These are phyloP conservation scores for Aleiodes leptofemur DNA, from an alignment of 2,888 invertebrate species.

Conservation along the genomic window DNA sequence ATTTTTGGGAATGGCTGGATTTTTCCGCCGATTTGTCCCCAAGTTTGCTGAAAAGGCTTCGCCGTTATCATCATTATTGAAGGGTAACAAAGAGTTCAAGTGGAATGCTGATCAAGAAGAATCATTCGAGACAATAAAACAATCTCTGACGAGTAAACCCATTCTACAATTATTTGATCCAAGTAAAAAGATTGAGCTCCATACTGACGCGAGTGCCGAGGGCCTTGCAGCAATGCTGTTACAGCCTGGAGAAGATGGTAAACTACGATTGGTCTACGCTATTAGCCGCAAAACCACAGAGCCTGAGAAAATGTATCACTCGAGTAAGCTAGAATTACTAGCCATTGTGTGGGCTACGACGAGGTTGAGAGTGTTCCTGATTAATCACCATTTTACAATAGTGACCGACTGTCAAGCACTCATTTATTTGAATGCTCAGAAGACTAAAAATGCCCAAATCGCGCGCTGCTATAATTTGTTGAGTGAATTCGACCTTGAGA, in stretches of 20 bases:
- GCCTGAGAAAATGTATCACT: constrained; percentile 53
- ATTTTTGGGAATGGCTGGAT: constrained; percentile 54
- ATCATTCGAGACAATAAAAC: no score
- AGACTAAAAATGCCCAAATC: no score
- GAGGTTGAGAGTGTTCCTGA: constrained; percentile 47
- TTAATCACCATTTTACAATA: constrained; percentile 53
- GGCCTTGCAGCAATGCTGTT: constrained; percentile 53
- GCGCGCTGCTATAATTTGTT: no score
- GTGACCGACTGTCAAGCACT: constrained; percentile 60
- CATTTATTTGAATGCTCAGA: no score
- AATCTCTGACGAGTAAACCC: no score
- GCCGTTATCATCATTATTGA: constrained; percentile 24
- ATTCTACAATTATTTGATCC: no score
- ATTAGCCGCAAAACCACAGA: constrained; percentile 63
- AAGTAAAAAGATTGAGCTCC: constrained; percentile 12
- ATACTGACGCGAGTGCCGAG: constrained; percentile 51
- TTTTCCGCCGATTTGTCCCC: constrained; percentile 51
- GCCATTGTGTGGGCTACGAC: constrained; percentile 56
- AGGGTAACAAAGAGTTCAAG: no score
- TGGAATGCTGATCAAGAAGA: no score
- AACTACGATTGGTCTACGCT: not conserved
- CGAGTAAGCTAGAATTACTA: constrained; percentile 61
- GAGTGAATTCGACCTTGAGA: no score
- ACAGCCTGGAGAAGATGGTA: constrained; percentile 40
- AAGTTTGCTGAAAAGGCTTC: constrained; percentile 49